Conservation (phyloP, 2,888 invertebrate genomes). For the Macroteleia sp. region DNA sequence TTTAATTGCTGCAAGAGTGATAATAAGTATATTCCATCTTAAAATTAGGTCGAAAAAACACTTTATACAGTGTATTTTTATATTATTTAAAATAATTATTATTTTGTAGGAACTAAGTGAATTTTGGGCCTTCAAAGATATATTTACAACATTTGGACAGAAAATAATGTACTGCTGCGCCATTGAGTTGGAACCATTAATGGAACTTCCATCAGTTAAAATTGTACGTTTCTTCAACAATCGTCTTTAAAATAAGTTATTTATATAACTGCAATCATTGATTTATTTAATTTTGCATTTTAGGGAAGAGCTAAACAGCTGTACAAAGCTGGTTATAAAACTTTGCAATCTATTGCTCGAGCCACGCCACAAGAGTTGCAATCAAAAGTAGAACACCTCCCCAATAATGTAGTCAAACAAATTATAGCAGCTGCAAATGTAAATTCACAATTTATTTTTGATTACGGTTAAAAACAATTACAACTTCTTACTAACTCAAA, state of each 20-base stretch:
- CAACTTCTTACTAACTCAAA: too few species aligned
- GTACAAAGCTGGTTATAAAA: slow-evolving; percentile 92
- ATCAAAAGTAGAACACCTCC: slow-evolving; percentile 88
- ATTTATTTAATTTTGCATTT: slow-evolving; percentile 19
- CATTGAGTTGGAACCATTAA: slow-evolving; percentile 90
- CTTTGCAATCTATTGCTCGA: slow-evolving; percentile 90
- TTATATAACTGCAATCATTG: too few species aligned
- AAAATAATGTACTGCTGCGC: slow-evolving; percentile 92
- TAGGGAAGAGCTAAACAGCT: slow-evolving; percentile 94
- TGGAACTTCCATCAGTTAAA: slow-evolving; percentile 95
- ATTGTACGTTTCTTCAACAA: slow-evolving; percentile 87
- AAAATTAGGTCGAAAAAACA: too few species aligned
- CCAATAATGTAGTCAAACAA: slow-evolving; percentile 89
- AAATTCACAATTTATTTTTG: slow-evolving; percentile 72
- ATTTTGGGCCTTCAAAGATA: slow-evolving; percentile 92
- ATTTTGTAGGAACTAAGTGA: slow-evolving; percentile 87
- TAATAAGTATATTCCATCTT: too few species aligned
- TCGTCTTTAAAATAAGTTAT: too few species aligned
- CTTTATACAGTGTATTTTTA: too few species aligned
- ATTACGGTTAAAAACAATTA: too few species aligned
- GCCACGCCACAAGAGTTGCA: slow-evolving; percentile 88
- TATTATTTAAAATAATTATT: too few species aligned
- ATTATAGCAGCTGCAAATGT: slow-evolving; percentile 95
- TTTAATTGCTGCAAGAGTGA: too few species aligned
- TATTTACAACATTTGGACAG: slow-evolving; percentile 90